Percentiles rank a stretch among this genome's conserved stretches.
These are phyloP conservation scores for Cyclopterus lumpus DNA, from an alignment of 2,797 vertebrate species.

Conservation along the genomic window DNA sequence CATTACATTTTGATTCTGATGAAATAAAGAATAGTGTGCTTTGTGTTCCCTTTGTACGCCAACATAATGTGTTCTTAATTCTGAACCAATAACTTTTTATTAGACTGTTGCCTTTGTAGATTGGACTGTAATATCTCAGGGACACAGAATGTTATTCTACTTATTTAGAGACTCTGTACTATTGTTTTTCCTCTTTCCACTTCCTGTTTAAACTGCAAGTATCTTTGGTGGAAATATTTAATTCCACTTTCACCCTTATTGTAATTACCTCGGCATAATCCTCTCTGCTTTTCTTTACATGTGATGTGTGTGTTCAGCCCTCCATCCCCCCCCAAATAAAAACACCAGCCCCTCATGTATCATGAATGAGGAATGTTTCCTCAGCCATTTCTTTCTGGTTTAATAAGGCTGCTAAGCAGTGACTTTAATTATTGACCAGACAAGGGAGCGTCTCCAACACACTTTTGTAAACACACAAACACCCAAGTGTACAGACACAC, in stretches of 20 bases:
- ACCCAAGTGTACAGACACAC: slow-evolving; percentile 8
- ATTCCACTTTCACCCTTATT: slow-evolving; percentile 7
- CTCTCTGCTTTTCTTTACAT: slow-evolving; percentile 4
- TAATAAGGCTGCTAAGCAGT: slow-evolving; percentile 43
- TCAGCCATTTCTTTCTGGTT: slow-evolving; percentile 29
- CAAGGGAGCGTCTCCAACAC: slow-evolving; percentile 28
- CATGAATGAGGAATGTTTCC: slow-evolving; percentile 36
- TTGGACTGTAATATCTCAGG: slow-evolving; percentile 40
- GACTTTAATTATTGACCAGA: slow-evolving; percentile 69
- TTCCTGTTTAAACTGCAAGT: slow-evolving; percentile 25
- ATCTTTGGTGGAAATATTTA: slow-evolving; percentile 10
- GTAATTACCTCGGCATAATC: neutral
- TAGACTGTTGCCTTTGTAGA: slow-evolving; percentile 51
- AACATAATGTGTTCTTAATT: slow-evolving; percentile 60
- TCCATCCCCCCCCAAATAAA: slow-evolving; percentile 23
- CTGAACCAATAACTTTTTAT: slow-evolving; percentile 57
- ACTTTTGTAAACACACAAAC: slow-evolving; percentile 29
- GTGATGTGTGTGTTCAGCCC: slow-evolving; percentile 4
- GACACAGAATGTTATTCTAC: slow-evolving; percentile 18
- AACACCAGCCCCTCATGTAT: slow-evolving; percentile 39
- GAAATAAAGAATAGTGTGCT: slow-evolving; percentile 16
- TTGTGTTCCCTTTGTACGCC: slow-evolving; percentile 32
- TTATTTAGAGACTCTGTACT: slow-evolving; percentile 29
- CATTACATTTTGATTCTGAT: slow-evolving; percentile 22
- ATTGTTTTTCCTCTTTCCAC: slow-evolving; percentile 16